Base-by-base conservation (phyloP, 2,113 vertebrate genomes). In the Lonchura striata region DNA sequence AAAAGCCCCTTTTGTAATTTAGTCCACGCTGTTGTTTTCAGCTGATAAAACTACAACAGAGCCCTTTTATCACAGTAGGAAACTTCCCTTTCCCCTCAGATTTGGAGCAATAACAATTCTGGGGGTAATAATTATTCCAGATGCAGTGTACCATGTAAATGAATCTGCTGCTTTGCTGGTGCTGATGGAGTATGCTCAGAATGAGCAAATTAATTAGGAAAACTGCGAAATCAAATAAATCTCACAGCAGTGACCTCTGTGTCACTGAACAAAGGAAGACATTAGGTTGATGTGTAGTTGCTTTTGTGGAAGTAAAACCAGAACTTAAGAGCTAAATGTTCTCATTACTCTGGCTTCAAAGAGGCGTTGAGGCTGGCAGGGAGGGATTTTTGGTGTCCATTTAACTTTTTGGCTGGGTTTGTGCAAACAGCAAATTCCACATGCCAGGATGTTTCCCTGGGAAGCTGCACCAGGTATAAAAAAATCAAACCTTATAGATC, bases 141-240 rank as follows among this genome's bases (percentile, higher is more conserved):
- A 92, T 89, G 94, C 97, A 89, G 70, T 94, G 95, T 89, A 94
- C 95, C 96, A 42, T 97, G 97, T 65, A 94, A 97, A 97, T 97
- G 95, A 97, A 95, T 93, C 96, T 87, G 88, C 75, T 87, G 87
- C 95, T 97, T 96, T 89, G 79, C 94, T 94, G 93, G 89, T 17
- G 80, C 61, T 93, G 95, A 90, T 75, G 86, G 94, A 89, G 92
- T 80, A 53, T 13, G 90, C 79, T 94, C 88, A 71, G 95, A 97
- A 97, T 47, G 96, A 97, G 88, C 97, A 96, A 97, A 97, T 98
- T 98, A 98, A 98, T 98, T 97, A 98, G 82, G 81, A 94, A 93
- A 94, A 92, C 96, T 94, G 94, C 72, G 91, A 96, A 97, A 97
- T 98, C 97, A 96, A 95, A 97, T 97, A 95, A 97, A 97, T 97